Base-by-base conservation (phyloP, 1,140 invertebrate species). In the Semibalanus balanoides region DNA sequence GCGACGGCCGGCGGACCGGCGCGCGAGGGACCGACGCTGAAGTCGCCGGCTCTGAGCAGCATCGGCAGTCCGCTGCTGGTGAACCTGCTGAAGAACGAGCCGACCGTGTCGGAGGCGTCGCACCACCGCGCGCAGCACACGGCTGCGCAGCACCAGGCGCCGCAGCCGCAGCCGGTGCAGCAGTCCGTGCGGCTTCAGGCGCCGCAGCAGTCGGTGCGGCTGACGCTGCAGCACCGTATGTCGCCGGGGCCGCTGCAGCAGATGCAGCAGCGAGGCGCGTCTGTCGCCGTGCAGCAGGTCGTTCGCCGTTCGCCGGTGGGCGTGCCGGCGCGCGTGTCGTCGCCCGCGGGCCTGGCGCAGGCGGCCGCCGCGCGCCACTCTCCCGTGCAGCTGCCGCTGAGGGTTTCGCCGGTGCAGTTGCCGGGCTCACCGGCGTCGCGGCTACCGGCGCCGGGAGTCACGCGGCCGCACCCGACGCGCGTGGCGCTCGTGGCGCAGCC, bases 51-150 rank as follows among this genome's bases (percentile, higher is more conserved):
- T 71, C n/a, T 74, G 72, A 75, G 74, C 72, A 77, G 71, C 80
- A 88, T 80, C 87, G 92, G 93, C 77, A 95, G 93, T 83, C 94
- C 94, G n/a, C 84, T 96, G 75, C 85, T 96, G 72, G 94, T 96
- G 3, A 97, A 96, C 85, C 84, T 96, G 76, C 85, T 96, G 79
- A 93, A 96, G 86, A 95, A 93, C 82, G 93, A 95, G 81, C 9
- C 29, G 70, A 3, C 70, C 29, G 5, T 27, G 3, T 30, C 29
- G 70, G 70, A 72, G 51, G 51, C 51, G 51, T 1, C 51, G 51
- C 9, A 19, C 11, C 51, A 64, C 11, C 35, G 35, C 35, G 17
- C 35, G 35, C 35, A 40, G 35, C 35, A 7, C 5, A 40, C 35
- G 14, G 51, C 22, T 1, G 51, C 7, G 7, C 51, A 25, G 14